Conservation (phyloP, 2,113 vertebrate genomes). For the Scatophagus argus region DNA sequence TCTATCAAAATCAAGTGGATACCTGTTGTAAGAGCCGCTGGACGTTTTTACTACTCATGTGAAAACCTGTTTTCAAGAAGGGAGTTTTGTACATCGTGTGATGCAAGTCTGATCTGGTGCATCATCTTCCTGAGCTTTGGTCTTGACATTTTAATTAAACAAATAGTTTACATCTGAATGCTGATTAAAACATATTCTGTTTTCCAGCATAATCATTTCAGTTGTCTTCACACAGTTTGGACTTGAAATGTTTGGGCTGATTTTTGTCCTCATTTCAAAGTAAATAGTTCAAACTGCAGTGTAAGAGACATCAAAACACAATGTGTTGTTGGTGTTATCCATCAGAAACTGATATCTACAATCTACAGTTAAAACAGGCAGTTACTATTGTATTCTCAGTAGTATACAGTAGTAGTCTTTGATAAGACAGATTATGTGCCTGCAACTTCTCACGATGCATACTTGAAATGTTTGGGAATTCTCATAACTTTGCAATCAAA, state of each 20-base stretch:
- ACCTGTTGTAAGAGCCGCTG: slow-evolving; percentile 20
- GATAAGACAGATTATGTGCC: slow-evolving; percentile 17
- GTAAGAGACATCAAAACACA: neutral
- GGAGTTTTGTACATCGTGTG: neutral
- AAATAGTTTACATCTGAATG: neutral
- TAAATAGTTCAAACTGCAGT: neutral
- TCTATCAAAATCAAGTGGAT: neutral
- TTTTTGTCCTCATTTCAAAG: slow-evolving; percentile 15
- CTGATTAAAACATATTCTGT: neutral
- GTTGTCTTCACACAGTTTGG: neutral
- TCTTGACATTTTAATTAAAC: slow-evolving; percentile 8
- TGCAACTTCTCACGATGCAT: neutral
- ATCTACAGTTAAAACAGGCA: neutral
- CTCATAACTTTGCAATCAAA: neutral
- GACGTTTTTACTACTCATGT: slow-evolving; percentile 32
- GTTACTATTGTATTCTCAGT: slow-evolving; percentile 3
- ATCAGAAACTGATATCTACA: neutral
- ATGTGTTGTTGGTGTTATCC: neutral
- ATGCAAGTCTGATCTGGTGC: neutral
- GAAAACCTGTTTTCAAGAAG: neutral
- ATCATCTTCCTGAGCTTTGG: neutral
- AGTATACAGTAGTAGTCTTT: neutral
- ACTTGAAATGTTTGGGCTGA: neutral
- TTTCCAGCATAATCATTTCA: slow-evolving; percentile 5
- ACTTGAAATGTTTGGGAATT: neutral